A percentile compares a stretch with the other conserved stretches of the same genome.
Evolutionary conservation across 2,888 invertebrate genomes (phyloP).

Genomic region (Archaeoteleia sp.): DNA sequence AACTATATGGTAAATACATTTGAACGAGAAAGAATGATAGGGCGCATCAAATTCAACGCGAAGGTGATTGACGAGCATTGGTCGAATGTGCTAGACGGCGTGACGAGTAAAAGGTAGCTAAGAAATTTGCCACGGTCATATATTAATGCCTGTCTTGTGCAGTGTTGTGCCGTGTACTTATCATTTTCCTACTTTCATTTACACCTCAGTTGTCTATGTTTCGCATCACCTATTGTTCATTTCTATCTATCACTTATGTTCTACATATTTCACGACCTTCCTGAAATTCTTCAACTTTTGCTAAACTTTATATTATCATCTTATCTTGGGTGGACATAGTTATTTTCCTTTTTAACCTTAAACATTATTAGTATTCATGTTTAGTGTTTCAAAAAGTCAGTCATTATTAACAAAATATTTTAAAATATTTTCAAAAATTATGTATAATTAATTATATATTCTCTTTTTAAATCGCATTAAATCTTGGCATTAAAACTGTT

Average conservation of each 20-base stretch:
- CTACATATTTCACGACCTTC: constrained; percentile 20
- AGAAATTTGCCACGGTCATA: constrained; percentile 11
- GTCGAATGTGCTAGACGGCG: not conserved
- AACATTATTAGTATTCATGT: no score
- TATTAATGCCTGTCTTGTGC: constrained; percentile 1
- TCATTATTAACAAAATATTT: no score
- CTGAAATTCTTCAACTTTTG: not conserved
- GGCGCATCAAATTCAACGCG: not conserved
- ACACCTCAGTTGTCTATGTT: constrained; percentile 8
- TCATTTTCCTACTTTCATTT: constrained; percentile 8
- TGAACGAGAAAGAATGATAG: not conserved
- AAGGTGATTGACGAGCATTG: not conserved
- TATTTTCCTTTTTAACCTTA: no score
- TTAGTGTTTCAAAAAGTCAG: no score
- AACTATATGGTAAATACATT: not conserved
- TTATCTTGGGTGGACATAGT: no score
- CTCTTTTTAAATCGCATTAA: no score
- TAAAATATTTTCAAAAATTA: no score
- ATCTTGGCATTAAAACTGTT: no score
- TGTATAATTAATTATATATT: no score
- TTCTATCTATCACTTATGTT: not conserved
- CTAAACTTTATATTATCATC: not conserved
- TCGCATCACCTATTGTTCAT: constrained; percentile 4
- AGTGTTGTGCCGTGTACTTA: not conserved
- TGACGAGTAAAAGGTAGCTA: constrained; percentile 5